Base-by-base conservation (phyloP, 1,140 invertebrate genomes). In the Drosophila repletoides region DNA sequence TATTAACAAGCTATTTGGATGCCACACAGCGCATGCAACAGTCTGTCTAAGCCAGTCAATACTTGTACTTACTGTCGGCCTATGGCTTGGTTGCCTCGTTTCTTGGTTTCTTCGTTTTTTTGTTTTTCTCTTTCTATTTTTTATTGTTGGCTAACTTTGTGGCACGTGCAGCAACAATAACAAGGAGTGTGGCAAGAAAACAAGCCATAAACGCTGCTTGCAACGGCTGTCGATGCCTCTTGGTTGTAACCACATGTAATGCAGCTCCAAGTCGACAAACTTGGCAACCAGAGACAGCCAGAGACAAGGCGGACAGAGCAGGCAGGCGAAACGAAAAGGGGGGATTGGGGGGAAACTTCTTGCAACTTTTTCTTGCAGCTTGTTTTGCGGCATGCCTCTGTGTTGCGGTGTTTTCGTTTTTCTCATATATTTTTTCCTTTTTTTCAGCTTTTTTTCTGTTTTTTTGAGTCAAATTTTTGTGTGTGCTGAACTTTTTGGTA, bases 251-350 rank as follows among this genome's bases (percentile, higher is more conserved):
- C 75, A 79, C 75, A 79, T 79, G 75, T 79, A 79, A 73, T 79
- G 75, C 75, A 79, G 70, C 75, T 58, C 46, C 74, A 69, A 79
- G 64, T 65, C 69, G 52, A 59, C 75, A 79, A 79, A 79, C 69
- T 79, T 79, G 73, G 58, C 55, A 61, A 59, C n/a, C n/a, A 75
- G 43, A 55, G 56, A 72, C 15, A 48, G 26, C 58, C 51, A 49
- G 14, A n/a, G n/a, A n/a, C n/a, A n/a, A n/a, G n/a, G n/a, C n/a
- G n/a, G n/a, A n/a, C n/a, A n/a, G n/a, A n/a, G n/a, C n/a, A n/a
- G n/a, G n/a, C n/a, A n/a, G n/a, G n/a, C n/a, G n/a, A n/a, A n/a
- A n/a, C 12, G n/a, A 9, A 5, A 48, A 22, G 12, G 26, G 12
- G 24, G 29, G 19, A 28, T 2, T 24, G 17, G 22, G 21, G 22